Base-by-base conservation (phyloP, 2,888 invertebrate genomes). In the Chymomyza fuscimana region DNA sequence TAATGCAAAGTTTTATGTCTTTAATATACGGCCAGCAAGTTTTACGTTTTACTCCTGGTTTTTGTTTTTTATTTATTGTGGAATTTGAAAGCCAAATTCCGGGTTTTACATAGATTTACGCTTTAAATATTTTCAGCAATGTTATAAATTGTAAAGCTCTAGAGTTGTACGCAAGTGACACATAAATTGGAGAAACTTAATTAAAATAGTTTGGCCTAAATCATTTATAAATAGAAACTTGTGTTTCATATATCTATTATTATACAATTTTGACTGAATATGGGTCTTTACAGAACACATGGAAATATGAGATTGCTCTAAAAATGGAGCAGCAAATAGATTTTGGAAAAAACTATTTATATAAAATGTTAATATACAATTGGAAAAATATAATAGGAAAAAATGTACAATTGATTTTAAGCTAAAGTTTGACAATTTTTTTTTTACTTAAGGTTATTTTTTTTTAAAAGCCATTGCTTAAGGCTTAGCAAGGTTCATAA, bases 61-160 rank as follows among this genome's bases (percentile, higher is more conserved):
- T 56, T 63, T 19, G 5, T 56, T 36, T 32, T 64, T 64, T 10
- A 16, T 51, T 22, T 61, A 36, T 61, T 46, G 46, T 40, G n/a
- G 60, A 29, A 32, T 29, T 22, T n/a, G 4, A 5, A 32, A 60
- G 32, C 9, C 60, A 25, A 60, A 15, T 60, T 60, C 5, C 25
- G 15, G 32, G n/a, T 25, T 5, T 16, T n/a, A 32, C 32, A 6
- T 60, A 6, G n/a, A 32, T 15, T 46, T 29, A 62, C 46, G 50
- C 46, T 62, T 15, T 62, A 22, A 7, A 36, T 4, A 46, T 36
- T 1, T 1, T 12, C 58, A 58, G 22, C 72, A 72, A 72, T 68
- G 65, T 60, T 70, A 70, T 61, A 54, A 46, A 46, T 46, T 46
- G 1, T 12, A 32, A 32, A 32, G 32, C 32, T 32, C 32, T 32